Evolutionary conservation across 2,797 vertebrate genomes (phyloP), one percentile per base, ranked within the genome.

Genomic region (Harpagifer antarcticus): DNA sequence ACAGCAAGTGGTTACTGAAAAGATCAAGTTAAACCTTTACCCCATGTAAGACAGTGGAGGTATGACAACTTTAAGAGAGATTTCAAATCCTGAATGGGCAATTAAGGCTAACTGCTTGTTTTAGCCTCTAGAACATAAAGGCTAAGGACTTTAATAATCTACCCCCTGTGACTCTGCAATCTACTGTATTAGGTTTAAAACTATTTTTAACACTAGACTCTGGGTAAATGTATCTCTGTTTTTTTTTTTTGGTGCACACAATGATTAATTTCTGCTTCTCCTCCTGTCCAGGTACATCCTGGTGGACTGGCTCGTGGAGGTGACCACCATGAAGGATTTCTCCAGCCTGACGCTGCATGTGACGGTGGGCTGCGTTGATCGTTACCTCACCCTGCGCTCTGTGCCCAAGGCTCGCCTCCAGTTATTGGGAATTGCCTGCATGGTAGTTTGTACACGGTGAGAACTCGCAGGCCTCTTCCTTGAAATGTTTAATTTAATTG

Each of bases 251-350:
- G 3, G 7, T 45, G n/a, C 31, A 45, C 3, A 31, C 15, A 3
- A 47, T 45, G n/a, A 40, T 23, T 1, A 9, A 1, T 33, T 31
- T 56, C 8, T 67, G 0, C 17, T 19, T n/a, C 1, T 44, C 42
- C 58, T 55, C 49, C 33, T 13, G 61, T 68, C 8, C 60, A 99
- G 98, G 87, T 99, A 99, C 86, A 99, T 99, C 70, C 89, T 99
- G 70, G 96, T 99, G 19, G 98, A 99, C 82, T 99, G 98, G 98
- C 94, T 99, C 54, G 98, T 98, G 27, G 98, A 99, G 85, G 98
- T 99, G 63, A 97, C 98, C 78, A 99, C 98, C 23, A 99, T 99
- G 97, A 99, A 99, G 89, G 98, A 98, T 80, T 99, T 99, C 72
- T 97, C 98, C 14, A 99, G 98, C 88, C 93, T 96, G 13, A 96